Percentiles rank a stretch among this genome's conserved stretches.
Conservation (phyloP, 2,113 vertebrate species). For the Thalassoma bifasciatum region DNA sequence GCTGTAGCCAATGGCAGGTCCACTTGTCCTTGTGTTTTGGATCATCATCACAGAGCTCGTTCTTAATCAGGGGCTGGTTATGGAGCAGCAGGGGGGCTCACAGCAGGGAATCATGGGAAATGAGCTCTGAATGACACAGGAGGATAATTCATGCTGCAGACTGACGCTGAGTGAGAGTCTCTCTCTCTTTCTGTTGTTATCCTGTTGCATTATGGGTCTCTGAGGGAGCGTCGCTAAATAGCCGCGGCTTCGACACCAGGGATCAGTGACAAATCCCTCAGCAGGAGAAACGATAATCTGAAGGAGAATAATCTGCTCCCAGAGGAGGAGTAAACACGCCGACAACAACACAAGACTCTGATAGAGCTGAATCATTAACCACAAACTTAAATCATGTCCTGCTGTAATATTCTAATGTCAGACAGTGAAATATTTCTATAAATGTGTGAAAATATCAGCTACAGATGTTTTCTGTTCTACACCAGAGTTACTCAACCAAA, state of each 20-base stretch:
- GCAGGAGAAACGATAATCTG: slow-evolving; percentile 68
- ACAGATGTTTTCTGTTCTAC: too few relatives aligned
- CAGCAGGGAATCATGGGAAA: slow-evolving; percentile 35
- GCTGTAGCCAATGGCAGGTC: slow-evolving; percentile 39
- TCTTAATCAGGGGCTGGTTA: slow-evolving; percentile 63
- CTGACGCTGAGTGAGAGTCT: slow-evolving; percentile 17
- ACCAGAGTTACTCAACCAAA: too few relatives aligned
- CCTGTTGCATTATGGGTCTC: slow-evolving; percentile 52
- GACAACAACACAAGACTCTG: too few relatives aligned
- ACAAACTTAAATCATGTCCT: slow-evolving; percentile 6
- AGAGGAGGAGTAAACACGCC: too few relatives aligned
- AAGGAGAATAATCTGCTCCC: slow-evolving; percentile 58
- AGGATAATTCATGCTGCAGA: slow-evolving; percentile 20
- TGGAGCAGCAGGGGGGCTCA: slow-evolving; percentile 38
- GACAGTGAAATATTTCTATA: too few relatives aligned
- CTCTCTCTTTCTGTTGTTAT: too few relatives aligned
- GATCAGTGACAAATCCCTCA: slow-evolving; percentile 74
- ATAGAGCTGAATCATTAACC: too few relatives aligned
- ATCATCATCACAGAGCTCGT: slow-evolving; percentile 39
- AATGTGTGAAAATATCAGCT: too few relatives aligned
- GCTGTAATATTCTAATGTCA: too few relatives aligned
- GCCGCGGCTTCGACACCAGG: slow-evolving; percentile 54
- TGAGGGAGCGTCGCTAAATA: slow-evolving; percentile 67
- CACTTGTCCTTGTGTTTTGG: too few relatives aligned
- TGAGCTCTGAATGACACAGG: slow-evolving; percentile 4